phyloP scores from a whole-genome alignment of 2,113 vertebrate genomes.

The Cottus gobio region DNA sequence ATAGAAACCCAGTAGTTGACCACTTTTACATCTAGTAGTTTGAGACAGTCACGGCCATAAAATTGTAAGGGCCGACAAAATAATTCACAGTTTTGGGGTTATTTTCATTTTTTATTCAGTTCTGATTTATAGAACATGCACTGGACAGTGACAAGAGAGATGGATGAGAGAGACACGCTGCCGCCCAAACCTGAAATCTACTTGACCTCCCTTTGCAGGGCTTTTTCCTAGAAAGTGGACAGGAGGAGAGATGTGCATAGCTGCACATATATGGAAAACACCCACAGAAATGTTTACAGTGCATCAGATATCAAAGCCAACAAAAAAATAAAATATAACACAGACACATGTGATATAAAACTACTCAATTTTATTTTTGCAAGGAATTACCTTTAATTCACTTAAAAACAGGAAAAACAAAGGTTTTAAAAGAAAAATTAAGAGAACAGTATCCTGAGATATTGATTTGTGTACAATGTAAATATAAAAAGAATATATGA shows the following conservation, averaged over 20 bases:
- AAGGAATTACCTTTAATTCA: background rate
- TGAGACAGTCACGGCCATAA: constrained; percentile 46
- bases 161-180: constrained; percentile 14
- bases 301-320: background rate
- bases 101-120: constrained; percentile 48
- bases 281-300: background rate
- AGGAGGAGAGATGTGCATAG: constrained; percentile 6
- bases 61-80: constrained; percentile 51
- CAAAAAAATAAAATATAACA: background rate
- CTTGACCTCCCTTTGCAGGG: background rate
- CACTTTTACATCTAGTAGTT: constrained; percentile 58
- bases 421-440: background rate
- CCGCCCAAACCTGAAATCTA: constrained; percentile 34
- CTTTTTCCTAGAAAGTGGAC: constrained; percentile 12
- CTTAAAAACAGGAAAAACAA: background rate
- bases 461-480: background rate
- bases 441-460: background rate
- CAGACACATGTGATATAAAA: background rate
- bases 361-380: background rate
- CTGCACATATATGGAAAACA: constrained; percentile 24
- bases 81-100: constrained; percentile 56
- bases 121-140: constrained; percentile 41
- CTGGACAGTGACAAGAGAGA: constrained; percentile 39
- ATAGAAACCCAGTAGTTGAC: constrained; percentile 44
- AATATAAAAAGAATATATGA: background rate